A percentile compares a stretch with the other conserved stretches of the same genome.
These are phyloP conservation scores for Tetragonula clypearis DNA, from an alignment of 1,140 invertebrate genomes.

Conservation along the genomic window DNA sequence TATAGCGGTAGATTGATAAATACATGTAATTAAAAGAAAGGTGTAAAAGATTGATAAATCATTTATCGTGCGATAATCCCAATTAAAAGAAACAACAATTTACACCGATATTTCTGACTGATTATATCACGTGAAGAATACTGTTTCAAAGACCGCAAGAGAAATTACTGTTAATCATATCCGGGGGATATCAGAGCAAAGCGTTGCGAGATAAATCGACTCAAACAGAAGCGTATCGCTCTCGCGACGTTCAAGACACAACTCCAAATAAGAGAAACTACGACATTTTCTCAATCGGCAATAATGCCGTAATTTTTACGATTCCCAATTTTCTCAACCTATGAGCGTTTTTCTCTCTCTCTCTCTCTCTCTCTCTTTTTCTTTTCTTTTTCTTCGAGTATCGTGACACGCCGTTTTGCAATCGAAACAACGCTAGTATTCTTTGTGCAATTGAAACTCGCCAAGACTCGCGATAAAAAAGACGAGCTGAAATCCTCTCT, in stretches of 20 bases:
- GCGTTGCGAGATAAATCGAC: neutral
- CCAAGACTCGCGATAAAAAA: no score
- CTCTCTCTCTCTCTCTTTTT: no score
- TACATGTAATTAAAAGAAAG: no score
- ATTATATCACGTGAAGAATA: neutral
- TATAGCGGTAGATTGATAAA: no score
- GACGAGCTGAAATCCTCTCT: neutral
- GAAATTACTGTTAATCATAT: neutral
- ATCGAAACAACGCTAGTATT: conserved; percentile 19
- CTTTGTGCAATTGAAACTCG: neutral
- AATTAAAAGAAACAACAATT: no score
- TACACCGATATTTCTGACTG: neutral
- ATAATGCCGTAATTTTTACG: no score
- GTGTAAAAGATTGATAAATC: no score
- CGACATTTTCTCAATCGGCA: neutral
- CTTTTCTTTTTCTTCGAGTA: neutral
- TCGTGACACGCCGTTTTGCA: neutral
- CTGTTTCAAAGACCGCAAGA: neutral
- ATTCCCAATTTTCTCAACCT: neutral
- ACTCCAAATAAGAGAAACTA: no score
- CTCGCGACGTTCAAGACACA: neutral
- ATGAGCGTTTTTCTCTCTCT: neutral
- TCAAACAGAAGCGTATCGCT: neutral
- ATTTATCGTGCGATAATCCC: no score
- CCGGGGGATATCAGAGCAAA: no score